These are phyloP conservation scores for Nerophis lumbriciformis DNA, from an alignment of 2,113 vertebrate genomes.

Conservation along the genomic window DNA sequence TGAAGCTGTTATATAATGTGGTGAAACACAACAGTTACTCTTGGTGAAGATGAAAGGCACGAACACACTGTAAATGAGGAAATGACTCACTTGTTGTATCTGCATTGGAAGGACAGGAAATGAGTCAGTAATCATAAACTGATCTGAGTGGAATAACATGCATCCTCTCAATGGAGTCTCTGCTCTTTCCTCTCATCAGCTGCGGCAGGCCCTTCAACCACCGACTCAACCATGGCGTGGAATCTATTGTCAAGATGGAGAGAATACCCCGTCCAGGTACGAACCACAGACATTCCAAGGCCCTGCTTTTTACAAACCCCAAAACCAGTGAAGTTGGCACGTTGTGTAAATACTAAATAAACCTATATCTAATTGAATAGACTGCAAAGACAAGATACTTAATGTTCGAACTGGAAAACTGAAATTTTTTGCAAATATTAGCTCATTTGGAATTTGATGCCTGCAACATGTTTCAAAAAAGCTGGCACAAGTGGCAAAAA, in stretches of 20 bases:
- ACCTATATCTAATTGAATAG: too few species aligned
- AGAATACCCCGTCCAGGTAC: slow-evolving; percentile 79
- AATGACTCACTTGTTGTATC: slow-evolving; percentile 10
- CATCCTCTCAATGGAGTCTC: slow-evolving; percentile 8
- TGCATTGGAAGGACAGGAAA: background rate
- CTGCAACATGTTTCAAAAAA: too few species aligned
- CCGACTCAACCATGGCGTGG: slow-evolving; percentile 67
- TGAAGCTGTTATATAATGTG: too few species aligned
- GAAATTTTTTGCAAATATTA: too few species aligned
- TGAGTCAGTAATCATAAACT: slow-evolving; percentile 3
- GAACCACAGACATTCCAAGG: background rate
- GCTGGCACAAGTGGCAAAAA: too few species aligned
- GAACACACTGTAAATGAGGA: background rate
- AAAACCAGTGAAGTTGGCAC: too few species aligned
- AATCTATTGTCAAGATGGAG: slow-evolving; percentile 69
- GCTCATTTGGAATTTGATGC: too few species aligned
- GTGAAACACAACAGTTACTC: too few species aligned
- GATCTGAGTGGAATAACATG: background rate
- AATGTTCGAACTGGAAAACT: too few species aligned
- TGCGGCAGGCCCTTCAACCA: slow-evolving; percentile 83
- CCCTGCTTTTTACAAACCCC: too few species aligned
- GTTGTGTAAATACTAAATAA: too few species aligned
- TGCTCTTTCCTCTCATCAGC: slow-evolving; percentile 61
- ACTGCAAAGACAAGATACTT: too few species aligned
- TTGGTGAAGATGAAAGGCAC: background rate